Evolutionary conservation across 2,888 invertebrate genomes (phyloP).

Genomic region (Cantharis flavilabris): DNA sequence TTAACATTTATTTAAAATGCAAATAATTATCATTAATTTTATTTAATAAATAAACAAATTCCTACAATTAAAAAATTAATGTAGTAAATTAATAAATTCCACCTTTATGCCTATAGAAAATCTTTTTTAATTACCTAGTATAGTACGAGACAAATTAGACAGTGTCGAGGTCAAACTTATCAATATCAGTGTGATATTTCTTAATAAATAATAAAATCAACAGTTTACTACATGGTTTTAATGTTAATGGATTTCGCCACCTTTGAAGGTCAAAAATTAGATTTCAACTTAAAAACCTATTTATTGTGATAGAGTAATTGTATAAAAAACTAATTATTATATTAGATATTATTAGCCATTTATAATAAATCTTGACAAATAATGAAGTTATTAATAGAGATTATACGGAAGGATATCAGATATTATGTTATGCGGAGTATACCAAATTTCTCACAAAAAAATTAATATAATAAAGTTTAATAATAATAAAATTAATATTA

Average conservation of each 20-base stretch:
- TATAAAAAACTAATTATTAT: too few species aligned
- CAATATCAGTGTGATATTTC: background rate
- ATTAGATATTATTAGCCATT: too few species aligned
- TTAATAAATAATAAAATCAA: background rate
- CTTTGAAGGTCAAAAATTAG: background rate
- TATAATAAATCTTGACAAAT: too few species aligned
- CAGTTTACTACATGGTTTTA: background rate
- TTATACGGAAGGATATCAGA: too few species aligned
- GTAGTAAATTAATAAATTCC: background rate
- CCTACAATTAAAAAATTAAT: background rate
- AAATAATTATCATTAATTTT: background rate
- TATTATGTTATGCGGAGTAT: too few species aligned
- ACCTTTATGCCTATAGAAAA: background rate
- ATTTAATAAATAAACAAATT: background rate
- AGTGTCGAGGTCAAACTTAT: background rate
- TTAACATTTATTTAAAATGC: background rate
- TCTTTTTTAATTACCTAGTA: background rate
- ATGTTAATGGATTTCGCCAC: background rate
- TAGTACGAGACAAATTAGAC: background rate
- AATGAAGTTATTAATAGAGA: too few species aligned
- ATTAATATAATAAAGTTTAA: too few species aligned
- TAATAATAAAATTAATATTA: too few species aligned
- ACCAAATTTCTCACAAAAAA: too few species aligned
- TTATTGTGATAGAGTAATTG: too few species aligned
- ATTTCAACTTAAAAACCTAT: background rate